A percentile compares a stretch with the other conserved stretches of the same genome.
These are phyloP conservation scores for Melitaea athalia DNA, from an alignment of 2,888 invertebrate species.

Conservation along the genomic window DNA sequence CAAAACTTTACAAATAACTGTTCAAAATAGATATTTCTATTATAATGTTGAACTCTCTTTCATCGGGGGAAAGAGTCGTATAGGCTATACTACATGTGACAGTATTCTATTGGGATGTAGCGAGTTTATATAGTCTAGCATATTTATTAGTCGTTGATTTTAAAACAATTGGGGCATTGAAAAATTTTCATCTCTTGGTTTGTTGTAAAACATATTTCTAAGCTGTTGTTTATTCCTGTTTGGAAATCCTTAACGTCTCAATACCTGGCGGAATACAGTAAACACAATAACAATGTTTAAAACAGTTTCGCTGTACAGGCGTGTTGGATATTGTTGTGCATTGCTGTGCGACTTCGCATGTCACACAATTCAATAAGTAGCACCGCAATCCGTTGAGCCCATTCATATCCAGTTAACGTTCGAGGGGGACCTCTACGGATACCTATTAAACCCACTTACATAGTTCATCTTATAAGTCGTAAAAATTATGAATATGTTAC, in stretches of 20 bases:
- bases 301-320: constrained; percentile 27
- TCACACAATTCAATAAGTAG: constrained; percentile 42
- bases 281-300: constrained; percentile 6
- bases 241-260: neutral
- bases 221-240: neutral
- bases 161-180: neutral
- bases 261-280: neutral
- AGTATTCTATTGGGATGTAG: no score
- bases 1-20: constrained; percentile 2
- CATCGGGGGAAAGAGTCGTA: no score
- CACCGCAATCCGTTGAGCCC: constrained; percentile 37
- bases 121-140: neutral
- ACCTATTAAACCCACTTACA: constrained; percentile 8
- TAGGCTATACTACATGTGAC: no score
- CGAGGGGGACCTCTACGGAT: constrained; percentile 26
- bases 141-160: neutral
- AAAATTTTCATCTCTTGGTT: neutral
- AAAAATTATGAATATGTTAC: neutral
- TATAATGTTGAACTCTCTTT: no score
- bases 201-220: neutral
- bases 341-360: constrained; percentile 37
- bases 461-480: neutral
- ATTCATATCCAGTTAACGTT: constrained; percentile 39
- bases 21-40: no score
- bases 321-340: constrained; percentile 22